Conservation (phyloP, 2,113 vertebrate species). For the Pundamilia nyererei region DNA sequence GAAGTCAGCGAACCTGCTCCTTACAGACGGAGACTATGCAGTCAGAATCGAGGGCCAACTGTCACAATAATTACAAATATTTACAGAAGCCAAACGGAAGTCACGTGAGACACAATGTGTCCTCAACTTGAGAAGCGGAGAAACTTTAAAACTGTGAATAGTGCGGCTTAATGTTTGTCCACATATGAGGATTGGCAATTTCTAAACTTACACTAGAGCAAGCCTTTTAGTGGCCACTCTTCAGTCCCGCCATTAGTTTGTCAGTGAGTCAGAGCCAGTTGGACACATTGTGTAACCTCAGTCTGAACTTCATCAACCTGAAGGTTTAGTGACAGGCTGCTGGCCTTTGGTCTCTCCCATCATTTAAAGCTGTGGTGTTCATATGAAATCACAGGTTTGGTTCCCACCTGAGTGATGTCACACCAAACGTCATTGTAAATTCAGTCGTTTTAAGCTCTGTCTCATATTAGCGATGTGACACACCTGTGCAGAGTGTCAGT, state of each 20-base stretch:
- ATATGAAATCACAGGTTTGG: not conserved
- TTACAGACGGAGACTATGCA: rapidly evolving
- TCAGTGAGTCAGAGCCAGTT: not conserved
- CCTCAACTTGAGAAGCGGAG: no score
- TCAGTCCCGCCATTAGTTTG: not conserved
- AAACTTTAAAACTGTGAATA: not conserved
- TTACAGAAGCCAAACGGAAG: not conserved
- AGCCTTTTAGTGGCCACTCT: not conserved
- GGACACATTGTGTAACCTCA: not conserved
- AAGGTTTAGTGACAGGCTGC: not conserved
- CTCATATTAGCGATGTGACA: not conserved
- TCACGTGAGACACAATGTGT: not conserved
- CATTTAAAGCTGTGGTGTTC: not conserved
- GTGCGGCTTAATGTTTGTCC: not conserved
- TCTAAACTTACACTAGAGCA: not conserved
- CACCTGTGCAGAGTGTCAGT: not conserved
- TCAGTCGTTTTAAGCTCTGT: not conserved
- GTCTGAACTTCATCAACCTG: not conserved
- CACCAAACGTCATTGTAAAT: not conserved
- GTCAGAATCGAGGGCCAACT: not conserved
- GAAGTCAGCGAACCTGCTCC: not conserved
- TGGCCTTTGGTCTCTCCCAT: not conserved
- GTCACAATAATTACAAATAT: not conserved
- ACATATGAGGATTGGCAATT: not conserved
- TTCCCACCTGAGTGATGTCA: not conserved